Evolutionary conservation across 1,140 invertebrate genomes (phyloP).

Genomic region (Trachelipus rathkii): DNA sequence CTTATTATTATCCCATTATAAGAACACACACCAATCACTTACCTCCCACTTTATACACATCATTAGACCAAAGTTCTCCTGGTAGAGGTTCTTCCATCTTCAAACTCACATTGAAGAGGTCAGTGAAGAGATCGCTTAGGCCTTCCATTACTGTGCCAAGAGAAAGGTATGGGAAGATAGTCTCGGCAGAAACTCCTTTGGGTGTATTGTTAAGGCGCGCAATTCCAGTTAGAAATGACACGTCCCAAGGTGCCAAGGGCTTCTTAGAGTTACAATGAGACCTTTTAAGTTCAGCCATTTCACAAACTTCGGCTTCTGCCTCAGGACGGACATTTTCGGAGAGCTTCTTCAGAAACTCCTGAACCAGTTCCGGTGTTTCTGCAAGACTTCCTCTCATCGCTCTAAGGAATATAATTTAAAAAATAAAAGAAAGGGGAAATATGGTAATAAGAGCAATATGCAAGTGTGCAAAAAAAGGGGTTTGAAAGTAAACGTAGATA

Average conservation of each 20-base stretch:
- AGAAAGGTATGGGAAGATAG: constrained; percentile 86
- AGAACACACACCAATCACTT: neutral
- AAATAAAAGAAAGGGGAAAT: too few relatives aligned
- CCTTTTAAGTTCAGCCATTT: constrained; percentile 71
- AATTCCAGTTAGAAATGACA: constrained; percentile 70
- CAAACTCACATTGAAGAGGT: constrained; percentile 74
- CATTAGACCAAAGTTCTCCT: constrained; percentile 2
- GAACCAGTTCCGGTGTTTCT: constrained; percentile 70
- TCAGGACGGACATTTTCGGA: constrained; percentile 62
- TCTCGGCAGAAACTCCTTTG: constrained; percentile 55
- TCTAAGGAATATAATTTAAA: constrained; percentile 56
- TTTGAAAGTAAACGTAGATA: too few relatives aligned
- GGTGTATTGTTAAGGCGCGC: constrained; percentile 67
- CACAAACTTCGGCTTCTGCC: constrained; percentile 65
- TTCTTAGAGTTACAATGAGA: constrained; percentile 39
- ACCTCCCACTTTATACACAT: constrained; percentile 24
- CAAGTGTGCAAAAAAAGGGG: too few relatives aligned
- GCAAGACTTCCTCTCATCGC: constrained; percentile 82
- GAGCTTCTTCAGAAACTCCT: constrained; percentile 73
- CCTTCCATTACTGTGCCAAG: constrained; percentile 94
- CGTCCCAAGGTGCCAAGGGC: constrained; percentile 72
- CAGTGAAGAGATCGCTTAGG: constrained; percentile 71
- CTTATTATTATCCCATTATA: neutral
- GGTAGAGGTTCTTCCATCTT: constrained; percentile 50
- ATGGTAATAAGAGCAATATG: too few relatives aligned